phyloP scores from a whole-genome alignment of 2,113 vertebrate genomes.

The Aviceda subcristata region DNA sequence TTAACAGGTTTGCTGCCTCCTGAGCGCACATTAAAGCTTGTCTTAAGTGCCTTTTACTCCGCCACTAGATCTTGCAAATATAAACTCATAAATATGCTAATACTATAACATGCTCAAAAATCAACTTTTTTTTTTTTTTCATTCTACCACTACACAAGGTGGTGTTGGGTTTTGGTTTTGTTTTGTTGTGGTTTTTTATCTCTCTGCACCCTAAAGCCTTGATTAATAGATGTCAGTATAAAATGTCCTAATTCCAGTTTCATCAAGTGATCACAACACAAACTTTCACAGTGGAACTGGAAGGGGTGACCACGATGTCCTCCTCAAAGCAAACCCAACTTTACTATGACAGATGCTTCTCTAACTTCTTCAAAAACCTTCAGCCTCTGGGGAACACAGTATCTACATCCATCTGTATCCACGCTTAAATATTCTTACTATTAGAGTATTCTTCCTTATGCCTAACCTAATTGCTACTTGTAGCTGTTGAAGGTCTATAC shows the following conservation, averaged over 20 bases:
- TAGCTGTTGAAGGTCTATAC: not conserved
- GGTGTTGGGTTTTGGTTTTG: not conserved
- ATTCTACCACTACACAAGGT: not conserved
- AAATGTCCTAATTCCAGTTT: not conserved
- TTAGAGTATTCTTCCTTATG: not conserved
- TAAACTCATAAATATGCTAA: not conserved
- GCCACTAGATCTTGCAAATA: not conserved
- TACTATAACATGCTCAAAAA: not conserved
- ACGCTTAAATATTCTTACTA: not conserved
- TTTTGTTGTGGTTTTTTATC: not conserved
- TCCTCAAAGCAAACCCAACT: not conserved
- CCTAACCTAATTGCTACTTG: not conserved
- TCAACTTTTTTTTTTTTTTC: not conserved
- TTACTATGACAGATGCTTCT: not conserved
- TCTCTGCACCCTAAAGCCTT: not conserved
- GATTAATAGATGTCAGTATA: not conserved
- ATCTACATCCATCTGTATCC: not conserved
- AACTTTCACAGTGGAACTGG: not conserved
- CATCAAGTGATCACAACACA: not conserved
- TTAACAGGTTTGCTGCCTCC: not conserved
- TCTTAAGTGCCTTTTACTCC: not conserved
- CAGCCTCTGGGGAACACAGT: not conserved
- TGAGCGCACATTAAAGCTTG: not conserved
- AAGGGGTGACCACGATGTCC: not conserved
- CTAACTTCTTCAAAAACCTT: not conserved